Conservation (phyloP, 2,797 vertebrate genomes). For the Rhabdomys pumilio region DNA sequence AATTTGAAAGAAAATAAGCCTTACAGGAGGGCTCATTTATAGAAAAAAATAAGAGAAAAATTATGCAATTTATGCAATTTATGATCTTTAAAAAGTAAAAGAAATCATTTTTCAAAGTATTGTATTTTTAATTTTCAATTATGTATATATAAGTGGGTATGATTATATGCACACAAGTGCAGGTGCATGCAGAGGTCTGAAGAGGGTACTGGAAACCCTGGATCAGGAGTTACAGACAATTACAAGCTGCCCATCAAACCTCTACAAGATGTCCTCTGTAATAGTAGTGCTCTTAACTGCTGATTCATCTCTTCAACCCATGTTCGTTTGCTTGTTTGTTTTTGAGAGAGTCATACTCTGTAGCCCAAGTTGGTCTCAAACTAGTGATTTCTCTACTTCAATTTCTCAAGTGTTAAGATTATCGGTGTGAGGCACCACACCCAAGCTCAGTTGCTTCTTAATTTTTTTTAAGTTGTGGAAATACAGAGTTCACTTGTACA, state of each 20-base stretch:
- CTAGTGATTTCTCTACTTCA: background rate
- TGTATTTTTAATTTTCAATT: background rate
- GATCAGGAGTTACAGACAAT: background rate
- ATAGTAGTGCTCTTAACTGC: background rate
- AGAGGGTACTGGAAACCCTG: background rate
- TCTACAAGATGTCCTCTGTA: background rate
- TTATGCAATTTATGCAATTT: background rate
- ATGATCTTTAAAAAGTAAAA: background rate
- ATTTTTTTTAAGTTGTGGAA: conserved; percentile 35
- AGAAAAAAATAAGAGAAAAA: background rate
- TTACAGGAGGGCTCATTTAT: background rate
- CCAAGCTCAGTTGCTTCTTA: background rate
- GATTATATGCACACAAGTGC: background rate
- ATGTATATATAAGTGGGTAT: background rate
- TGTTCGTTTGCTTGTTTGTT: background rate
- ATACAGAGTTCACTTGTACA: background rate
- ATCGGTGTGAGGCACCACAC: background rate
- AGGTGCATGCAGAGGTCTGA: background rate
- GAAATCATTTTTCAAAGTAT: background rate
- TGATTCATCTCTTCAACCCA: background rate
- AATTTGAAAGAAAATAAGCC: background rate
- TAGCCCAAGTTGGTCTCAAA: background rate
- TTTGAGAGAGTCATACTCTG: background rate
- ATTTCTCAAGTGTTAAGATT: background rate
- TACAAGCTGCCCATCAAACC: background rate